A percentile compares a stretch with the other conserved stretches of the same genome.
phyloP scores from a whole-genome alignment of 2,797 vertebrate genomes.

The Miichthys miiuy region DNA sequence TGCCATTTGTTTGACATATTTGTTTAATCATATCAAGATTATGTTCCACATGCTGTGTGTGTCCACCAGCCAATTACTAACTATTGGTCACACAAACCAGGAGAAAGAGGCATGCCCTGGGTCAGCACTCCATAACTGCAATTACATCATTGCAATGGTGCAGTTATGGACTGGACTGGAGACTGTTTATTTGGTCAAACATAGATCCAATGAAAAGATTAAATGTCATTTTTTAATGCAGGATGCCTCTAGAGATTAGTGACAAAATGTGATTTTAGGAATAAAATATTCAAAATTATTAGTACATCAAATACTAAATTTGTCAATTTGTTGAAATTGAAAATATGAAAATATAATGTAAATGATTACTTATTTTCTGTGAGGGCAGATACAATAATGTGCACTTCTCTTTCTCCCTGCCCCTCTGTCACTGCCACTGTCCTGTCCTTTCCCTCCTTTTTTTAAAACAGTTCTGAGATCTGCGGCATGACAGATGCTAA shows the following conservation, averaged over 20 bases:
- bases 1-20: neutral
- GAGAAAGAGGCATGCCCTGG: neutral
- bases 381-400: neutral
- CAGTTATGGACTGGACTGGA: no score
- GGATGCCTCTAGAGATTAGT: no score
- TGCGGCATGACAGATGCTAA: conserved; percentile 15
- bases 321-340: neutral
- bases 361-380: neutral
- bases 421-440: neutral
- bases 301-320: neutral
- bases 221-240: no score
- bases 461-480: conserved; percentile 16
- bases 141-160: neutral
- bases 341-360: neutral
- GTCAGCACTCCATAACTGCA: neutral
- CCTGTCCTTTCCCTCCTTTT: neutral
- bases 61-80: neutral
- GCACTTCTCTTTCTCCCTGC: neutral
- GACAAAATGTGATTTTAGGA: neutral
- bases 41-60: neutral
- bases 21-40: neutral
- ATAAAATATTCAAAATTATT: neutral
- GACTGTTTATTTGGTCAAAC: no score
- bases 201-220: no score
- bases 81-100: neutral